Evolutionary conservation across 2,888 invertebrate genomes (phyloP).

Genomic region (Furcula furcula): DNA sequence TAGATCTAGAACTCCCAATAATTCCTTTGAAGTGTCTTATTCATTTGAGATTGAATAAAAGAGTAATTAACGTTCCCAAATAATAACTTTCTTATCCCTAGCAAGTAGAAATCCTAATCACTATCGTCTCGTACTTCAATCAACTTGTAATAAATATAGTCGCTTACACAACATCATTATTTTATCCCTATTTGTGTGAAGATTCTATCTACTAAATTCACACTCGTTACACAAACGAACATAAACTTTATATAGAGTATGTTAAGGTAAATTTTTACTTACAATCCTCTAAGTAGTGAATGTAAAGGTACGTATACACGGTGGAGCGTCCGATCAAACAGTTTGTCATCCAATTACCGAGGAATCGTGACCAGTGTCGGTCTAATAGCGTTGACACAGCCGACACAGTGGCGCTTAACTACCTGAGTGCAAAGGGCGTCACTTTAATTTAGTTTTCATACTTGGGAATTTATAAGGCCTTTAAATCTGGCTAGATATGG

Average conservation of each 20-base stretch:
- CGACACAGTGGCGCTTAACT: not conserved
- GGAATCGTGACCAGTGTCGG: slow-evolving; percentile 29
- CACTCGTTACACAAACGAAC: slow-evolving; percentile 4
- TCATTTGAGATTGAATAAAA: too few species aligned
- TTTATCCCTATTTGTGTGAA: slow-evolving; percentile 8
- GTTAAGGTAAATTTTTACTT: slow-evolving; percentile 1
- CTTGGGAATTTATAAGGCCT: too few species aligned
- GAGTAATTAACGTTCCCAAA: too few species aligned
- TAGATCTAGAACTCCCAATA: too few species aligned
- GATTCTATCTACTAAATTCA: slow-evolving; percentile 6
- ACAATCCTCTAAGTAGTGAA: slow-evolving; percentile 1
- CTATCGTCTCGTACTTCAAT: too few species aligned
- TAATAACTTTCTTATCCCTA: too few species aligned
- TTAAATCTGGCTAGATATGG: too few species aligned
- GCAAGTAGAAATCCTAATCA: too few species aligned
- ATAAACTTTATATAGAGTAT: not conserved
- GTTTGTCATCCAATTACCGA: slow-evolving; percentile 46
- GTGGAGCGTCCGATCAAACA: slow-evolving; percentile 38
- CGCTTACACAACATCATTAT: slow-evolving; percentile 4
- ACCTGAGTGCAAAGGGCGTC: not conserved
- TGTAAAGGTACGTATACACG: slow-evolving; percentile 28
- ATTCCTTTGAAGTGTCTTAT: too few species aligned
- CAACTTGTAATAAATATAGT: too few species aligned
- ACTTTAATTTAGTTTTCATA: slow-evolving; percentile 1
- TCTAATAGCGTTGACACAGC: slow-evolving; percentile 30